A percentile compares a stretch with the other conserved stretches of the same genome.
Conservation (phyloP, 2,888 invertebrate species). For the Mycalesis mineus region DNA sequence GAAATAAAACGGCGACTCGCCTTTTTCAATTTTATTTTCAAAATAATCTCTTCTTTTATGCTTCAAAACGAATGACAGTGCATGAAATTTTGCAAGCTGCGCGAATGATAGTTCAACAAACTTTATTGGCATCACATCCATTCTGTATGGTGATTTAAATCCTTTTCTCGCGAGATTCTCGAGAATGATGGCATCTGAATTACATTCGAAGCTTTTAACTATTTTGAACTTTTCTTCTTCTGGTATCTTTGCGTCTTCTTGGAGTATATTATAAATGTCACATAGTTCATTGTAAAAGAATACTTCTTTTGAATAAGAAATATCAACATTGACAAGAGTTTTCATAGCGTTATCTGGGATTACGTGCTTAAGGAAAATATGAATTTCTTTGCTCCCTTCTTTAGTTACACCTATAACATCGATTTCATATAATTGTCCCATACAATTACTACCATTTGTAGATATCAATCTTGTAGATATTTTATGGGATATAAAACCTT, state of each 20-base stretch:
- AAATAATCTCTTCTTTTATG: conserved; percentile 31
- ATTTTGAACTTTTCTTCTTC: conserved; percentile 37
- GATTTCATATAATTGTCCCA: conserved; percentile 43
- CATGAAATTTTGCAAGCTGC: conserved; percentile 40
- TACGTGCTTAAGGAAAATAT: conserved; percentile 48
- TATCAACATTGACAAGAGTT: conserved; percentile 30
- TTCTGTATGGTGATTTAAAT: conserved; percentile 33
- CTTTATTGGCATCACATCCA: conserved; percentile 33
- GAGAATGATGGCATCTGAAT: conserved; percentile 42
- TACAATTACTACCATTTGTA: conserved; percentile 47
- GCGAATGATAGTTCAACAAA: conserved; percentile 37
- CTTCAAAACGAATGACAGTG: conserved; percentile 36
- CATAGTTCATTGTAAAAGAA: conserved; percentile 41
- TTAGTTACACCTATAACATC: conserved; percentile 44
- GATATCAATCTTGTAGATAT: conserved; percentile 32
- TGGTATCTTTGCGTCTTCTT: conserved; percentile 41
- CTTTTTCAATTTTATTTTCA: conserved; percentile 33
- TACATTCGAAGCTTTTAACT: conserved; percentile 39
- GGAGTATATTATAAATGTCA: conserved; percentile 33
- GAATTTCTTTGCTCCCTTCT: conserved; percentile 39
- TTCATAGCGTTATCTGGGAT: conserved; percentile 30
- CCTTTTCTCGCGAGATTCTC: conserved; percentile 45
- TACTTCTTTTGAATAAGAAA: conserved; percentile 39
- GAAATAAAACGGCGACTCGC: conserved; percentile 29
- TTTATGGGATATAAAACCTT: conserved; percentile 35